These are phyloP conservation scores for Adelosebastes latens DNA, from an alignment of 2,797 vertebrate genomes.

Conservation along the genomic window DNA sequence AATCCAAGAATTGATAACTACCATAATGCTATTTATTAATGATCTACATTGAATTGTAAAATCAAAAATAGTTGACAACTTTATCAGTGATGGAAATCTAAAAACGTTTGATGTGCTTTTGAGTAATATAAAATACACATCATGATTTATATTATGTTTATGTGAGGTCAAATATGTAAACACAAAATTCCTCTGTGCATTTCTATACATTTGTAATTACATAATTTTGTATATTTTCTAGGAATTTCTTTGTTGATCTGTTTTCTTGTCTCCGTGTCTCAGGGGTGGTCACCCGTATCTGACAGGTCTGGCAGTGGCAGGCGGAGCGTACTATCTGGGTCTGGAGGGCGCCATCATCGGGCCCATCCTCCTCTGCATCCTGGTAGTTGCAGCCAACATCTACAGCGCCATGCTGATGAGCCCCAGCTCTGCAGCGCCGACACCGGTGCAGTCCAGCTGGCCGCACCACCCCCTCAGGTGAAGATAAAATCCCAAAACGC, in stretches of 20 bases:
- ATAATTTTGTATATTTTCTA: not conserved
- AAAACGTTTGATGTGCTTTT: not conserved
- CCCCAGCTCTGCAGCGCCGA: constrained; percentile 89
- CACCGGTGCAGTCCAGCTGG: constrained; percentile 88
- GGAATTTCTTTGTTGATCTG: not conserved
- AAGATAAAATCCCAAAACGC: not conserved
- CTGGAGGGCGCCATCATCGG: constrained; percentile 98
- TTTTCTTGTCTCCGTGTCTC: constrained; percentile 16
- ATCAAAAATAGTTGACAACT: not conserved
- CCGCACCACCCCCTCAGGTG: constrained; percentile 86
- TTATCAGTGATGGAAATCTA: not conserved
- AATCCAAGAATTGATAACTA: not conserved
- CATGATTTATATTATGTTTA: not conserved
- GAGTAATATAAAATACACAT: not conserved
- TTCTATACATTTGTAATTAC: not conserved
- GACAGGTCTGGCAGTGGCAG: constrained; percentile 96
- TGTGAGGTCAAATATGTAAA: not conserved
- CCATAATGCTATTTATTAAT: not conserved
- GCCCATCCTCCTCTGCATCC: constrained; percentile 96
- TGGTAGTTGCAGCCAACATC: constrained; percentile 98
- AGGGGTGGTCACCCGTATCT: constrained; percentile 98
- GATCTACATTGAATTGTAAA: not conserved
- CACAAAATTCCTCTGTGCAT: not conserved
- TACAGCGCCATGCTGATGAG: constrained; percentile 98
- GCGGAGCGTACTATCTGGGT: constrained; percentile 96